These are phyloP conservation scores for Taenioides sp. DNA, from an alignment of 2,797 vertebrate species.

Conservation along the genomic window DNA sequence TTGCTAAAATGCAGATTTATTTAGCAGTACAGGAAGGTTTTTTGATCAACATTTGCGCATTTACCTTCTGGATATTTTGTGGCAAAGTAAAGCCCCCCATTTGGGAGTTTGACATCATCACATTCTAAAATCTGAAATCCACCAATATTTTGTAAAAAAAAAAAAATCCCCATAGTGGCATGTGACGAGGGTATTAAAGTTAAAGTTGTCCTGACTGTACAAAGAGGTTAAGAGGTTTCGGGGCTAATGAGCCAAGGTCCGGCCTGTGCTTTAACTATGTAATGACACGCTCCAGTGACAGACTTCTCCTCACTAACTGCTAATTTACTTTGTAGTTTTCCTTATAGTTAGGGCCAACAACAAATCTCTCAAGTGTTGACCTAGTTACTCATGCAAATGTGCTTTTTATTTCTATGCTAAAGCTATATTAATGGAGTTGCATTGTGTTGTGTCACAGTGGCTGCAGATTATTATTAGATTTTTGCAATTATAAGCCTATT, in stretches of 20 bases:
- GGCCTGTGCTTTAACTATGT: neutral
- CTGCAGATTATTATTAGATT: too few species aligned
- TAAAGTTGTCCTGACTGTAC: neutral
- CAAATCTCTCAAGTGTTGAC: neutral
- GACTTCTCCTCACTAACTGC: slow-evolving; percentile 4
- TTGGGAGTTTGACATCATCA: too few species aligned
- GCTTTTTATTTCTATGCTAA: neutral
- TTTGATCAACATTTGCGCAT: too few species aligned
- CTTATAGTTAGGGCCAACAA: neutral
- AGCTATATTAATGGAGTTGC: neutral
- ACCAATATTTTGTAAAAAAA: neutral
- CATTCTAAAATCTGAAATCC: too few species aligned
- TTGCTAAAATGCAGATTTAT: too few species aligned
- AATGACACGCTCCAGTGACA: slow-evolving; percentile 6
- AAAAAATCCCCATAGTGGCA: neutral
- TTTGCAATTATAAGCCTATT: too few species aligned
- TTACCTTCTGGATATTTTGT: too few species aligned
- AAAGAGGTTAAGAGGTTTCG: slow-evolving; percentile 11
- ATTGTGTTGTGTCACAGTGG: neutral
- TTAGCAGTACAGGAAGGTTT: too few species aligned
- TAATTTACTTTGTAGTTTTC: slow-evolving; percentile 13
- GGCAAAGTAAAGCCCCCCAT: too few species aligned
- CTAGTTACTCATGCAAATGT: neutral
- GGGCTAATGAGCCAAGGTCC: slow-evolving; percentile 5
- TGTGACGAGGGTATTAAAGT: neutral